phyloP scores from a whole-genome alignment of 2,797 vertebrate genomes.

The Rhyacichthys aspro region DNA sequence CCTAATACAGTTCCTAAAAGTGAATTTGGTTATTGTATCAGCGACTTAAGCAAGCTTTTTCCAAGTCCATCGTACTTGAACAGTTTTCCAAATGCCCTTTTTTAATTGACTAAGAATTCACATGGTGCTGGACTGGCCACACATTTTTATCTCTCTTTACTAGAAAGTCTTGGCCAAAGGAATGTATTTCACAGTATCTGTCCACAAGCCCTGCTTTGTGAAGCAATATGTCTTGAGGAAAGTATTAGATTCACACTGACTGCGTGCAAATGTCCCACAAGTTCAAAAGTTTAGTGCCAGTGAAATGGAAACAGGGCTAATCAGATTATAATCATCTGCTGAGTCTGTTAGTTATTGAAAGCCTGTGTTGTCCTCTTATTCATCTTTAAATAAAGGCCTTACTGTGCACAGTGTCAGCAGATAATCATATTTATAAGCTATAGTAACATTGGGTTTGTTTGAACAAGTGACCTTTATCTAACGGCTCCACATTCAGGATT shows the following conservation, averaged over 20 bases:
- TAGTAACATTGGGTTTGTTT: neutral
- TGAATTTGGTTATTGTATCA: too few species aligned
- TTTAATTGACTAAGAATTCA: neutral
- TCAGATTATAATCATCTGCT: neutral
- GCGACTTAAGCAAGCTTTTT: too few species aligned
- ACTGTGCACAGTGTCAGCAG: neutral
- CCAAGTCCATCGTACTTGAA: too few species aligned
- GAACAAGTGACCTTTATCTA: too few species aligned
- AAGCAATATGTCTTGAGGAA: neutral
- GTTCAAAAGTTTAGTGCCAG: conserved; percentile 9
- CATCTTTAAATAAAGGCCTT: neutral
- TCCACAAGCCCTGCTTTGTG: neutral
- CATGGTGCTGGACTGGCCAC: neutral
- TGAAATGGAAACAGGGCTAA: neutral
- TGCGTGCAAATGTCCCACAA: neutral
- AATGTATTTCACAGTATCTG: conserved; percentile 2
- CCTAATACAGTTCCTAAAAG: too few species aligned
- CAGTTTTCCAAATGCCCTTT: neutral
- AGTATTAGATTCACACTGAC: neutral
- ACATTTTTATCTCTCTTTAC: neutral
- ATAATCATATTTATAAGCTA: neutral
- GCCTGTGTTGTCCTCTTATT: neutral
- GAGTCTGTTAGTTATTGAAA: neutral
- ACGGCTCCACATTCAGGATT: neutral
- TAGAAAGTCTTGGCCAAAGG: neutral